Evolutionary conservation across 2,888 invertebrate genomes (phyloP), one percentile per base, ranked within the genome.

Genomic region (Epirrita christyi): DNA sequence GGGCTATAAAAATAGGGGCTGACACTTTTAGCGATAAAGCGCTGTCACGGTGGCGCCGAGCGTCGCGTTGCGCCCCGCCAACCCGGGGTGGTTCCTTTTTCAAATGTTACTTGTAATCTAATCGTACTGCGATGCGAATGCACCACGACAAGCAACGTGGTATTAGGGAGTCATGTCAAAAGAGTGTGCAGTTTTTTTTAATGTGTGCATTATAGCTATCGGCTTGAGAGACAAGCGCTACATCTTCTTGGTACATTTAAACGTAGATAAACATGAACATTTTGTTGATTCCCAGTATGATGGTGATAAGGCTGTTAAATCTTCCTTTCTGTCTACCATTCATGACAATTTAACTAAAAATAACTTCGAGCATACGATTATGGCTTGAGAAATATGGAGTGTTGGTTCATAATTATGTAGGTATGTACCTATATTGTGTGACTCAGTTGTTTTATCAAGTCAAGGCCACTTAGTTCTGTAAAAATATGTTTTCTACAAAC

Each of bases 11-110:
- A 87, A 83, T 76, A 80, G 68, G 69, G 74, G 76, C 77, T 83
- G 87, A 86, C 89, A 86, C 79, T 84, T 85, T 81, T 79, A 76
- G 80, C 81, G 87, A 88, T 88, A 88, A 88, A 86, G 74, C 73
- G 75, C 78, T 82, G 86, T 83, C 84, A 81, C 71, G 73, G 77
- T 74, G 82, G 78, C 79, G 80, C 80, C 32, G 6, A 3, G 21
- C 21, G 77, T 74, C 82, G 78, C 79, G 80, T 80, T 8, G 32
- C n/a, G n/a, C n/a, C n/a, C n/a, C n/a, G n/a, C n/a, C n/a, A n/a
- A n/a, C 7, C 32, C 78, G 63, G 63, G 66, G 65, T 47, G 61
- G 61, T 63, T 61, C 55, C 46, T 36, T 46, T 38, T 42, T 54
- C 53, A 56, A 61, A 61, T 49, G 74, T 81, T 79, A 81, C 76